Base-by-base conservation (phyloP, 2,888 invertebrate species). In the Papilio elwesi region DNA sequence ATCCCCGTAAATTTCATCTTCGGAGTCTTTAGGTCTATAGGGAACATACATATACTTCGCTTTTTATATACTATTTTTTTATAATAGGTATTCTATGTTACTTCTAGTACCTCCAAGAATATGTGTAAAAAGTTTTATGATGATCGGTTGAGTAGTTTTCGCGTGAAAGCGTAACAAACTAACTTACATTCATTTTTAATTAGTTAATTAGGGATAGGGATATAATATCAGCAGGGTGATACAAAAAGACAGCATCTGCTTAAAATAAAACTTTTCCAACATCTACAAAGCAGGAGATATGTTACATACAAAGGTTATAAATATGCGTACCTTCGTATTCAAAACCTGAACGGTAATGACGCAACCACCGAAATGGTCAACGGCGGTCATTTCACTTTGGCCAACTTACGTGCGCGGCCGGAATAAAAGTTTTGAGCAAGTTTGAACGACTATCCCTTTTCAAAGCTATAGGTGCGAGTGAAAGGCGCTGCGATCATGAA, bases 311-410 rank as follows among this genome's bases (percentile, higher is more conserved):
- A 26, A 53, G 36, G 38, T 67, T 63, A 55, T 63, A 68, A 64
- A 63, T 68, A 70, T 63, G 16, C 63, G 69, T 74, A 82, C 82
- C 84, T 88, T 85, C 78, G 77, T 84, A 90, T 90, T 90, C 88
- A 85, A 84, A 81, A 82, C 83, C 83, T 85, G 86, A 81, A 76
- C 78, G 75, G 74, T 77, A 84, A 86, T 92, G 93, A 93, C 91
- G 92, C 90, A 92, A 93, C 87, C 83, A 83, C 87, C 88, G 84
- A 92, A 92, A 91, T 91, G 91, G 91, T 90, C 92, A 89, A 77
- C 89, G 69, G 88, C 91, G 93, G 93, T 92, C 93, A 93, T 92
- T 93, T 93, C 93, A 86, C 93, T 93, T 91, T 93, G 93, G 88
- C 93, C 92, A 91, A 93, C 92, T 92, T 93, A 91, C 88, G 85